phyloP scores from a whole-genome alignment of 2,888 invertebrate genomes.

The Calameuta filiformis region DNA sequence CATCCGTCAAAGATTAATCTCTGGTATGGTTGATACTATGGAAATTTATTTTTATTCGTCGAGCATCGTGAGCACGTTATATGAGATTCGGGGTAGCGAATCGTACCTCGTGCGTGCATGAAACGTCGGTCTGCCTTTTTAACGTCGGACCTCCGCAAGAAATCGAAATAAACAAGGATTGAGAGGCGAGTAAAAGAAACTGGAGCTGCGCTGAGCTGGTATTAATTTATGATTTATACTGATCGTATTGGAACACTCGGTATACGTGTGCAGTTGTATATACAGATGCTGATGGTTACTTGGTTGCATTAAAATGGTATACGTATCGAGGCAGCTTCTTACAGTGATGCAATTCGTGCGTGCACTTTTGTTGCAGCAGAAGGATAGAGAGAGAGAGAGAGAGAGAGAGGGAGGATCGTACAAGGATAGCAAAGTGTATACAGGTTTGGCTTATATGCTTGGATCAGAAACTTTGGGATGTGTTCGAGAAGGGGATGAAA shows the following conservation, averaged over 20 bases:
- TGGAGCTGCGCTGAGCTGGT: background rate
- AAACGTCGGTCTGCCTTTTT: background rate
- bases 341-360: background rate
- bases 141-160: background rate
- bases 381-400: no score
- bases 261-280: background rate
- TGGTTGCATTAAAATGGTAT: background rate
- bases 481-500: background rate
- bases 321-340: background rate
- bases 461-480: background rate
- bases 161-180: background rate
- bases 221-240: conserved; percentile 3
- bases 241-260: background rate
- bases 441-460: background rate
- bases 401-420: background rate
- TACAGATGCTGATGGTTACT: background rate
- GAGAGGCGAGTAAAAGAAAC: background rate
- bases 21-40: background rate
- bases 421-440: background rate
- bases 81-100: background rate
- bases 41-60: background rate
- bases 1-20: background rate
- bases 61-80: background rate
- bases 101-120: background rate
- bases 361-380: background rate